A percentile compares a stretch with the other conserved stretches of the same genome.
Evolutionary conservation across 2,797 vertebrate genomes (phyloP).

Genomic region (Megalops cyprinoides): DNA sequence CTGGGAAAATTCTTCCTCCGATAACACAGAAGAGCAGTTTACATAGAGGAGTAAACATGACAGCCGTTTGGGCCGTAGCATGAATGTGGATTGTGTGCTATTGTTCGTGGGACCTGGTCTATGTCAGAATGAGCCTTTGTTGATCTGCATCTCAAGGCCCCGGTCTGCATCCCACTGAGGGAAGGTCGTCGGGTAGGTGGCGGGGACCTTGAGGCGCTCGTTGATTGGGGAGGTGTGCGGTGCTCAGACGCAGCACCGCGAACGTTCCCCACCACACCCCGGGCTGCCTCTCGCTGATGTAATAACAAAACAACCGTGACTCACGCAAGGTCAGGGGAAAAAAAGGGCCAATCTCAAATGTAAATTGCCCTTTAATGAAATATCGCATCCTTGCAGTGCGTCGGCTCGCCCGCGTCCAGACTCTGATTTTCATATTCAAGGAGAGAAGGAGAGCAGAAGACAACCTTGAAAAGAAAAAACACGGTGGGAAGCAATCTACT

Average conservation of each 20-base stretch:
- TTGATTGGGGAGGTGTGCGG: slow-evolving; percentile 77
- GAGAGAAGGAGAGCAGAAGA: slow-evolving; percentile 15
- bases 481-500: too few species aligned
- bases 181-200: slow-evolving; percentile 79
- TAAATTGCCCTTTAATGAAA: slow-evolving; percentile 49
- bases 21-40: too few species aligned
- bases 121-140: slow-evolving; percentile 70
- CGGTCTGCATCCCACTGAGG: slow-evolving; percentile 72
- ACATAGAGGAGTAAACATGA: too few species aligned
- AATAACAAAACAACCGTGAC: slow-evolving; percentile 40
- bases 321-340: slow-evolving; percentile 48
- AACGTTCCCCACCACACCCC: slow-evolving; percentile 24
- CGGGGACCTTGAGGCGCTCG: slow-evolving; percentile 79
- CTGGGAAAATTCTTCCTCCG: not conserved
- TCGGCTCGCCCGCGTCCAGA: slow-evolving; percentile 35
- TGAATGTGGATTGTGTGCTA: not conserved
- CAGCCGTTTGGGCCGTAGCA: not conserved
- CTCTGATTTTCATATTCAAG: slow-evolving; percentile 36
- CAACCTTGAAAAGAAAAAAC: too few species aligned
- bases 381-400: slow-evolving; percentile 37
- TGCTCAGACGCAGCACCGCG: slow-evolving; percentile 56
- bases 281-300: slow-evolving; percentile 45
- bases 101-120: slow-evolving; percentile 15
- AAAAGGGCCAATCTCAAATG: slow-evolving; percentile 38
- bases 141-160: slow-evolving; percentile 80